Base-by-base conservation (phyloP, 2,888 invertebrate genomes). In the Exocentrus adspersus region DNA sequence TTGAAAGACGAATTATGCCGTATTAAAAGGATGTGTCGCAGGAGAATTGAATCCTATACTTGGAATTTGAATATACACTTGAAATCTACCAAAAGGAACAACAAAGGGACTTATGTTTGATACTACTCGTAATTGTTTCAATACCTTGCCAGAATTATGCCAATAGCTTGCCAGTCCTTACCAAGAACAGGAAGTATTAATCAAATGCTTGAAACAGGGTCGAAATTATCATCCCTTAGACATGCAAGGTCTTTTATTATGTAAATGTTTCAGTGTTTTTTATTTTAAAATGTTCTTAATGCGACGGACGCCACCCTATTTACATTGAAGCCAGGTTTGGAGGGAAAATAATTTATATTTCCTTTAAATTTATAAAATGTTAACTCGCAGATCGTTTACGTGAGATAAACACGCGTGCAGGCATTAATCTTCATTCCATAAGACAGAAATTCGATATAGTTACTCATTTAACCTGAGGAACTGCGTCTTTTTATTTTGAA, bases 371-470 rank as follows among this genome's bases (percentile, higher is more conserved):
- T 24, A n/a, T 48, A 28, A 48, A 48, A 48, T 24, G 48, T 19
- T 28, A 48, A 4, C 28, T 48, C 37, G 24, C 17, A 48, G 48
- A 48, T 48, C 28, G 48, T 28, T 37, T 48, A 48, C 28, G 48
- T 48, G 28, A 24, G 48, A 48, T 48, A 30, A 28, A 28, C 48
- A 48, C 28, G 48, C 28, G 16, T 28, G 28, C 48, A 10, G 14
- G 28, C 48, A 48, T 48, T 48, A 48, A 48, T 48, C 48, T 48
- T 48, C 48, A 48, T 48, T 28, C 16, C 28, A 16, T 14, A 28
- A 48, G 48, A 28, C 48, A 48, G 48, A 48, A 48, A 48, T 48
- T 48, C 48, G 48, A 48, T 48, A 48, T 48, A 16, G 28, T 14
- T 28, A 46, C 14, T 48, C 48, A 28, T 48, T 48, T 48, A 30